These are phyloP conservation scores for Pardosa pseudoannulata DNA, from an alignment of 2,888 invertebrate genomes.

Conservation along the genomic window DNA sequence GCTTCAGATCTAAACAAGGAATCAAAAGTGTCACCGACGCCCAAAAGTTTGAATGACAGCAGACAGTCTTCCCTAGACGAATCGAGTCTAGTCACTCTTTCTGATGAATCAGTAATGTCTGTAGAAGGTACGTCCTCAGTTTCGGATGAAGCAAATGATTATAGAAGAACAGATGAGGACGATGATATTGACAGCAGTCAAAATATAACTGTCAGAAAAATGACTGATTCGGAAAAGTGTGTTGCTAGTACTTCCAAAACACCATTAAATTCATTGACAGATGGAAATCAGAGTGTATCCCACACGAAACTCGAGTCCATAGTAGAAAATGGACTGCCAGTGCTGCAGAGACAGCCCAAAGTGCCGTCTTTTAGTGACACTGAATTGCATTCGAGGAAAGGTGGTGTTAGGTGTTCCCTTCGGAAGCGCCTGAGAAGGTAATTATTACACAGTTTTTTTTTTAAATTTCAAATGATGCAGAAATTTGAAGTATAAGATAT, in stretches of 20 bases:
- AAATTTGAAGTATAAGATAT: too few species aligned
- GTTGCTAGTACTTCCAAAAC: background rate
- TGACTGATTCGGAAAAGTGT: background rate
- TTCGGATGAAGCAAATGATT: conserved; percentile 46
- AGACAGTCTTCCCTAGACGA: conserved; percentile 64
- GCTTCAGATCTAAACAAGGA: conserved; percentile 20
- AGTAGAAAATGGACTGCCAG: background rate
- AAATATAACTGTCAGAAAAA: conserved; percentile 30
- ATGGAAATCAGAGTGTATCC: background rate
- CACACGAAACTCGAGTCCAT: conserved; percentile 18
- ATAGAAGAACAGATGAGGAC: conserved; percentile 50
- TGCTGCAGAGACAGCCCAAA: conserved; percentile 30
- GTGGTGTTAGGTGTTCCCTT: conserved; percentile 42
- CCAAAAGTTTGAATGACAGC: conserved; percentile 53
- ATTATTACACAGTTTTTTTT: too few species aligned
- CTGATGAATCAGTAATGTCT: conserved; percentile 59
- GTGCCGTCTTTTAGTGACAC: conserved; percentile 48
- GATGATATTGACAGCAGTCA: conserved; percentile 54
- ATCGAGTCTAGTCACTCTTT: conserved; percentile 53
- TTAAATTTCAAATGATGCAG: too few species aligned
- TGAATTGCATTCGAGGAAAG: conserved; percentile 43
- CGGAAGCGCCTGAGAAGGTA: conserved; percentile 50
- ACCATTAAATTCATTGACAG: conserved; percentile 16
- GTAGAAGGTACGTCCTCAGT: conserved; percentile 53
- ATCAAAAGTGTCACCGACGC: conserved; percentile 40